Evolutionary conservation across 2,797 vertebrate species (phyloP), one percentile per base, ranked within the genome.

Genomic region (Gallirallus australis): DNA sequence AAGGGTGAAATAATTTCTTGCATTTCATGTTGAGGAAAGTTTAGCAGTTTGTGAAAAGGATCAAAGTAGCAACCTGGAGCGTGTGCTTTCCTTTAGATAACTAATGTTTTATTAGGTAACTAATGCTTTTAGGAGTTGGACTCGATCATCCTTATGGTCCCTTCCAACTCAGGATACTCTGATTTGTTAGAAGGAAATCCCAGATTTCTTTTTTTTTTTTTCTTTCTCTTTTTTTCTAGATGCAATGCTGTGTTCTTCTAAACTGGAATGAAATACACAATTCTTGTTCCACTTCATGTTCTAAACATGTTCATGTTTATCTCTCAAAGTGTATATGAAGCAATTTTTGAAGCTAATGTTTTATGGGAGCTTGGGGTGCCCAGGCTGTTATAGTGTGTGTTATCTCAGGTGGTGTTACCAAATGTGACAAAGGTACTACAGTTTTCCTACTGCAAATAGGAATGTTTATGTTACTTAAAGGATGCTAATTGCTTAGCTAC

Each of bases 381-480:
- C 69, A 64, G 78, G 61, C 56, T 89, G n/a, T 69, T 57, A 6
- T 12, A 57, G 27, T 7, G 9, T 82, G 21, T 54, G 84, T 81
- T 40, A 71, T 94, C 65, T 82, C 0, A 0, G 19, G 42, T 76
- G 15, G 31, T 42, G 70, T 53, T 72, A 30, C 81, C 5, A 56
- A 60, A 42, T 11, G 33, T 37, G 64, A 64, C 48, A 80, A 60
- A 92, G 52, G 52, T 54, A 65, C 59, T 50, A 16, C 68, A n/a
- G 53, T 91, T 92, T 87, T 37, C 75, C 64, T 60, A 10, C n/a
- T 6, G 14, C 45, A 80, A 80, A 92, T n/a, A 69, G 30, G 28
- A 77, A 35, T 8, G 47, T 72, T 96, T 95, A 61, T 92, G 93
- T 92, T 79, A 60, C 56, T 89, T 73, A 64, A 11, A 66, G 60